Evolutionary conservation across 2,888 invertebrate species (phyloP).

Genomic region (Macrophya alboannulata): DNA sequence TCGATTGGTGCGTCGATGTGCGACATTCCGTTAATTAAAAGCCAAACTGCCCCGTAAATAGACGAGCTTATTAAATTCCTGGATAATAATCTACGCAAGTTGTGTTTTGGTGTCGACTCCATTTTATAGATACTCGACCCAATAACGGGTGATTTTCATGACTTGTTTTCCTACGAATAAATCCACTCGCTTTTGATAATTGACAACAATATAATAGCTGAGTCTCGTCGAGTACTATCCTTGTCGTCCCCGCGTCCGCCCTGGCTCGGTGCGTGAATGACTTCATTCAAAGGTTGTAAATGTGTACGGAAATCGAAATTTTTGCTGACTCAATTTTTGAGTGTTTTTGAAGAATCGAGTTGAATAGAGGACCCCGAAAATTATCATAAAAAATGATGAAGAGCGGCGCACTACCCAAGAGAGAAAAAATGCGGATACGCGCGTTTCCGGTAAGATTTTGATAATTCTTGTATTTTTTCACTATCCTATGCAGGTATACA

Average conservation of each 20-base stretch:
- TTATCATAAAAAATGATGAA: conserved; percentile 84
- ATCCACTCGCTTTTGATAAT: conserved; percentile 43
- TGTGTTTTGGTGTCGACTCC: conserved; percentile 53
- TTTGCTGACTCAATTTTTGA: conserved; percentile 58
- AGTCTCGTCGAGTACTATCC: conserved; percentile 54
- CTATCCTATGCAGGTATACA: neutral
- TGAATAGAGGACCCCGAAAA: conserved; percentile 59
- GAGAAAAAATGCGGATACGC: conserved; percentile 98
- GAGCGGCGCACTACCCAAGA: conserved; percentile 90
- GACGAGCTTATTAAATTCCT: conserved; percentile 13
- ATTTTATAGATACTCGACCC: conserved; percentile 36
- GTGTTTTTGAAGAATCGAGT: conserved; percentile 61
- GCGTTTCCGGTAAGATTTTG: conserved; percentile 95
- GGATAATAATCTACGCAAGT: conserved; percentile 35
- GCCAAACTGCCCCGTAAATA: neutral
- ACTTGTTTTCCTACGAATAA: conserved; percentile 61
- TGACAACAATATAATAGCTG: conserved; percentile 18
- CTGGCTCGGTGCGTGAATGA: conserved; percentile 64
- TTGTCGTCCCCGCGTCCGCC: conserved; percentile 59
- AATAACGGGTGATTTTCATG: conserved; percentile 59
- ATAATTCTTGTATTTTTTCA: neutral
- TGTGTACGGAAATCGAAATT: conserved; percentile 67
- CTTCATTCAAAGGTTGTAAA: conserved; percentile 66
- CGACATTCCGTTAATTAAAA: conserved; percentile 13
- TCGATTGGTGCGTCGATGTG: conserved; percentile 14